phyloP scores from a whole-genome alignment of 2,888 invertebrate genomes.

The Microplitis deprimator region DNA sequence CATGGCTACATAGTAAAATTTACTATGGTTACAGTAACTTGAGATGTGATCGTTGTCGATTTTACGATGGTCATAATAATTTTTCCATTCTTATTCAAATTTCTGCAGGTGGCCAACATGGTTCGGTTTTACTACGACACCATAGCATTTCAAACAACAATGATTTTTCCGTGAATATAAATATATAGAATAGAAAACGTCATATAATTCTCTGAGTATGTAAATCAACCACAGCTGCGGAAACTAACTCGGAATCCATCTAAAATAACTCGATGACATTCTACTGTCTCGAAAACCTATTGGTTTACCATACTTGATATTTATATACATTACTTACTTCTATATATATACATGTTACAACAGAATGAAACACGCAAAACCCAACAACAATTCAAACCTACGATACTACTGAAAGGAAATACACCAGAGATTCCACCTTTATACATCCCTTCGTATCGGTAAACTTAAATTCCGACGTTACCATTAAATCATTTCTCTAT shows the following conservation, averaged over 20 bases:
- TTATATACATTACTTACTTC: neutral
- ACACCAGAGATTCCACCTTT: conserved; percentile 25
- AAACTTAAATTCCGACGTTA: conserved; percentile 24
- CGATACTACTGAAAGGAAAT: conserved; percentile 25
- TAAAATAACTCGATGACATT: conserved; percentile 14
- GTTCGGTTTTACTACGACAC: no score
- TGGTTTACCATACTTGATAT: neutral
- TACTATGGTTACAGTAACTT: no score
- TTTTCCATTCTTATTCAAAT: no score
- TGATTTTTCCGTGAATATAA: no score
- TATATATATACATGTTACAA: neutral
- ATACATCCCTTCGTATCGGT: conserved; percentile 25
- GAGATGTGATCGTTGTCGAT: no score
- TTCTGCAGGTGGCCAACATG: no score
- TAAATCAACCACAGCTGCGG: conserved; percentile 8
- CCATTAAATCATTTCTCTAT: conserved; percentile 27
- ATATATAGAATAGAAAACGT: neutral
- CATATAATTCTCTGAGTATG: conserved; percentile 2
- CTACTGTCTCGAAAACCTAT: neutral
- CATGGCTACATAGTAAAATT: no score
- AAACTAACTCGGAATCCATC: conserved; percentile 2
- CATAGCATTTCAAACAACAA: no score
- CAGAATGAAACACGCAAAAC: conserved; percentile 27
- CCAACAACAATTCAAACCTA: conserved; percentile 11
- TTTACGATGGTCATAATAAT: no score